Evolutionary conservation across 2,113 vertebrate species (phyloP).

Genomic region (Mirounga angustirostris): DNA sequence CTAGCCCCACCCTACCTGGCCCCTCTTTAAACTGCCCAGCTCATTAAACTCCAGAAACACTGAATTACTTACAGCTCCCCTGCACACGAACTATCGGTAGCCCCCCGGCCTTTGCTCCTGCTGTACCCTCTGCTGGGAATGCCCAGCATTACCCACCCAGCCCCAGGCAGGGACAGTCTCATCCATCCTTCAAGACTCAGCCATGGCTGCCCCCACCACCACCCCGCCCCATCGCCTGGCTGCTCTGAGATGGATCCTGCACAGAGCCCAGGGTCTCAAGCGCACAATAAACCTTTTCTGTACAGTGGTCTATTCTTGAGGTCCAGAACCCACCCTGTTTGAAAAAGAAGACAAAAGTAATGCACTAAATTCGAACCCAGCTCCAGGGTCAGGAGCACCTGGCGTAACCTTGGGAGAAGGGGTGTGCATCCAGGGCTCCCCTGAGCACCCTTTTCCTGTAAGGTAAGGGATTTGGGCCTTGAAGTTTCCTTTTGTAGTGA

Average conservation of each 20-base stretch:
- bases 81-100: background rate
- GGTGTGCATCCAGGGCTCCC: background rate
- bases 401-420: background rate
- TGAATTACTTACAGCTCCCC: background rate
- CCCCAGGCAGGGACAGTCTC: background rate
- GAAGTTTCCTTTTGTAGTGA: background rate
- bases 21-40: too few species aligned
- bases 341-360: background rate
- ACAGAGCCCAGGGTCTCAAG: background rate
- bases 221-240: accelerated
- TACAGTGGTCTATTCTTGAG: background rate
- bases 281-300: background rate
- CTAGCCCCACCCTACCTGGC: accelerated
- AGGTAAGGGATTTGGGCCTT: background rate
- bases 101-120: background rate
- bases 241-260: background rate
- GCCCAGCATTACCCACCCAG: background rate
- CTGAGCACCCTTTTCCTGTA: background rate
- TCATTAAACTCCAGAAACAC: background rate
- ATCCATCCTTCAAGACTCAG: background rate
- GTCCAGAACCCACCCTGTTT: background rate
- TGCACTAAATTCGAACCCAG: background rate
- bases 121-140: background rate
- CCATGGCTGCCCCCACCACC: accelerated
- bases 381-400: background rate